Evolutionary conservation across 2,113 vertebrate species (phyloP), one percentile per base, ranked within the genome.

Genomic region (Suricata suricatta): DNA sequence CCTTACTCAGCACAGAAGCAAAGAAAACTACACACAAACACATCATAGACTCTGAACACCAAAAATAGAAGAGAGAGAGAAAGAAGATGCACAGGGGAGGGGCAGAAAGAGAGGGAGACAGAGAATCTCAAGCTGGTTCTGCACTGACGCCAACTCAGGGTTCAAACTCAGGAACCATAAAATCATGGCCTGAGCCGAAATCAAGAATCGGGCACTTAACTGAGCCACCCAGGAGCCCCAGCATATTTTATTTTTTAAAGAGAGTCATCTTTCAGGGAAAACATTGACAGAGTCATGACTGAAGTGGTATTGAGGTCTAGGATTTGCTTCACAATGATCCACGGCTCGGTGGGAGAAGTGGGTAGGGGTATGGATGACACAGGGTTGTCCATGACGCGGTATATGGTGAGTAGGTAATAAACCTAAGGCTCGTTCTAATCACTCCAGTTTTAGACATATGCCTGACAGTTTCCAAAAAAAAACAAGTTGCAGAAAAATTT

Each of bases 251-350:
- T 60, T 90, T 86, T 68, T 5, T 4, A 80, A 72, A 57, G 71
- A 81, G 47, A 33, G n/a, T 74, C 31, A 54, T 57, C 88, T 91
- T 86, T 66, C 15, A 35, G 54, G 54, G 72, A 57, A 90, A 87
- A 86, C 64, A 87, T 1, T 86, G 57, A 79, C 50, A 31, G 44
- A 72, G n/a, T 81, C 81, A 66, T 66, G 29, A 85, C 79, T 72
- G 81, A 74, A 90, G 66, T 81, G 17, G 12, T 54, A 90, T 54
- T 64, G 23, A 35, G 17, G 7, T 35, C 57, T 27, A 72, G 41
- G 8, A 90, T 79, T 90, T 71, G 54, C 95, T 85, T 63, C 50
- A 29, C n/a, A 79, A 79, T 57, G 84, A 90, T 31, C 71, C 63
- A 23, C 1, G 12, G 23, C 63, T 44, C 10, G 35, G 41, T 85